phyloP scores from a whole-genome alignment of 35 echinoderm and acorn worm species.

The Holothuria glaberrima region DNA sequence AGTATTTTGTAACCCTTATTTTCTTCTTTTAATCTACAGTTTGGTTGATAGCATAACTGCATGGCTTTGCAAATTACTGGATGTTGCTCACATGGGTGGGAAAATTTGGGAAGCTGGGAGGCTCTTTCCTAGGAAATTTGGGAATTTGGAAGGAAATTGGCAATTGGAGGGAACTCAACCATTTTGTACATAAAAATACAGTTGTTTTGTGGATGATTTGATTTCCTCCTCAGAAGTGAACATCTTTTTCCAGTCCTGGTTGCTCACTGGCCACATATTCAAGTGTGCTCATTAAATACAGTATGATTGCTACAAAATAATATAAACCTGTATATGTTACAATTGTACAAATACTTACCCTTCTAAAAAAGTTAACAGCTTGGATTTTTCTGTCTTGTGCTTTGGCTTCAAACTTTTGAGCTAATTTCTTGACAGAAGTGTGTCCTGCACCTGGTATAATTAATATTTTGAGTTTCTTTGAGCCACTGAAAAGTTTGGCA shows the following conservation, averaged over 20 bases:
- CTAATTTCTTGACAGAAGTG: conserved; percentile 80
- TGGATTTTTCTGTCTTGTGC: conserved; percentile 77
- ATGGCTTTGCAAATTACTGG: too few relatives aligned
- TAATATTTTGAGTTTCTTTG: conserved; percentile 78
- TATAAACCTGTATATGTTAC: background rate
- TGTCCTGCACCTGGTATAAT: conserved; percentile 98
- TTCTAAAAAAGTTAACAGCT: conserved; percentile 93
- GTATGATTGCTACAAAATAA: background rate
- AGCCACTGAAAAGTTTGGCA: conserved; percentile 90
- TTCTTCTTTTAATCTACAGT: background rate
- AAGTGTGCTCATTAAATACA: too few relatives aligned
- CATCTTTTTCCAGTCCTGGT: background rate
- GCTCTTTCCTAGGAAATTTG: too few relatives aligned
- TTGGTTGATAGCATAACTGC: background rate
- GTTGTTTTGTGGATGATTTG: too few relatives aligned
- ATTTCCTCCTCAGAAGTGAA: too few relatives aligned
- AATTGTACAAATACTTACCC: conserved; percentile 71
- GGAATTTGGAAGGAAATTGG: too few relatives aligned
- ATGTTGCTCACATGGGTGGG: too few relatives aligned
- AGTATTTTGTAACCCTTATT: background rate
- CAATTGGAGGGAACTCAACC: too few relatives aligned
- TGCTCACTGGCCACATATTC: too few relatives aligned
- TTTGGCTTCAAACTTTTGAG: conserved; percentile 79
- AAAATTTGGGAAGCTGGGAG: too few relatives aligned
- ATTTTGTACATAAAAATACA: too few relatives aligned